phyloP scores from a whole-genome alignment of 1,140 invertebrate genomes.

The Mya arenaria region DNA sequence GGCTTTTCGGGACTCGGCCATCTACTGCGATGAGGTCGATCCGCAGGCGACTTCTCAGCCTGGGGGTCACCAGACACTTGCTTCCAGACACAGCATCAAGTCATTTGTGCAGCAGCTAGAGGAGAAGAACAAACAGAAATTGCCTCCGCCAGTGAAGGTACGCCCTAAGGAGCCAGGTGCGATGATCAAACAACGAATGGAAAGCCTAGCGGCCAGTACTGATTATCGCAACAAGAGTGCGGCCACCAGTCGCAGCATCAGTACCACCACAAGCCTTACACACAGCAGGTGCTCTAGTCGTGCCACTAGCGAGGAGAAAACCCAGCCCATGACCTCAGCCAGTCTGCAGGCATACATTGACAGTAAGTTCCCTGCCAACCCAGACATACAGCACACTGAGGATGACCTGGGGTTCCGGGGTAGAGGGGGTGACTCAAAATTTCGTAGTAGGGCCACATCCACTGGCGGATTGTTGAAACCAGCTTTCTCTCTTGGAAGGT shows the following conservation, averaged over 20 bases:
- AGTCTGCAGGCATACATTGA: conserved; percentile 30
- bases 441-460: background rate
- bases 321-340: background rate
- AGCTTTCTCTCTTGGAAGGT: conserved; percentile 30
- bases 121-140: conserved; percentile 32
- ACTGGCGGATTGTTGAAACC: conserved; percentile 8
- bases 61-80: background rate
- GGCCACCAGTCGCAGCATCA: conserved; percentile 41
- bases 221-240: conserved; percentile 38
- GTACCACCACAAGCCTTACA: conserved; percentile 27
- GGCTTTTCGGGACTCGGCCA: conserved; percentile 49
- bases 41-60: background rate
- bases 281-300: conserved; percentile 43
- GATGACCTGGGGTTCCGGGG: too few species aligned
- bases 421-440: conserved; percentile 2
- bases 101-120: conserved; percentile 40
- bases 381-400: background rate
- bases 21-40: conserved; percentile 47
- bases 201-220: conserved; percentile 23
- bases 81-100: conserved; percentile 30
- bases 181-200: conserved; percentile 47
- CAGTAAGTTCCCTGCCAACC: conserved; percentile 21
- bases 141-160: background rate
- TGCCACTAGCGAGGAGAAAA: conserved; percentile 46
- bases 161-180: conserved; percentile 39